Base-by-base conservation (phyloP, 2,888 invertebrate species). In the Caenorhabditis sp. region DNA sequence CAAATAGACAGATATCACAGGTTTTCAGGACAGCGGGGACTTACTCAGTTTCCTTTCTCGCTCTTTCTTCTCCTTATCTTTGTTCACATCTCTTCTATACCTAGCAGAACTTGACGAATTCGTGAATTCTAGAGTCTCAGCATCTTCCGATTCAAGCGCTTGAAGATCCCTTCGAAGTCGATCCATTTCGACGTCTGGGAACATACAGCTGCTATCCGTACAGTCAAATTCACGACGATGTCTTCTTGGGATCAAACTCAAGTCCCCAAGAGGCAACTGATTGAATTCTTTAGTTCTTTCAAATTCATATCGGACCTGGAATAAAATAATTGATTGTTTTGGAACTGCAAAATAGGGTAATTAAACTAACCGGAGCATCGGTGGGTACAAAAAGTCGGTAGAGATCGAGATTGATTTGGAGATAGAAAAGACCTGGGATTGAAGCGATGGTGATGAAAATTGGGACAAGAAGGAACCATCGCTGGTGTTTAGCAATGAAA, bases 331-430 rank as follows among this genome's bases (percentile, higher is more conserved):
- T 35, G 13, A 2, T 24, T 24, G 15, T 24, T 37, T 20, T 13
- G 13, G 2, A 47, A 37, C 15, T 28, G n/a, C n/a, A n/a, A n/a
- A n/a, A n/a, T n/a, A n/a, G n/a, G n/a, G n/a, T n/a, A 3, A 1
- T 13, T 40, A 11, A 82, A 55, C 87, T 64, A 47, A 91, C 91
- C 24, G 90, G 91, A 5, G 91, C 91, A 82, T 90, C 91, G 20
- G 85, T 76, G 8, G 91, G 91, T 2, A 91, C 91, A 61, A 91
- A 91, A 8, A 90, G 84, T 40, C 88, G 82, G 84, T 91, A 91
- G 58, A 91, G 84, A 84, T 91, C 91, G 40, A 91, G 83, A 62
- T 91, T 91, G 77, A 91, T 90, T 60, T 83, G 83, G 15, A 91
- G 65, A 65, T 81, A 87, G 55, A 86, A 87, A 22, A 91, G 78